These are phyloP conservation scores for Hipposideros larvatus DNA, from an alignment of 2,797 vertebrate genomes.

Conservation along the genomic window DNA sequence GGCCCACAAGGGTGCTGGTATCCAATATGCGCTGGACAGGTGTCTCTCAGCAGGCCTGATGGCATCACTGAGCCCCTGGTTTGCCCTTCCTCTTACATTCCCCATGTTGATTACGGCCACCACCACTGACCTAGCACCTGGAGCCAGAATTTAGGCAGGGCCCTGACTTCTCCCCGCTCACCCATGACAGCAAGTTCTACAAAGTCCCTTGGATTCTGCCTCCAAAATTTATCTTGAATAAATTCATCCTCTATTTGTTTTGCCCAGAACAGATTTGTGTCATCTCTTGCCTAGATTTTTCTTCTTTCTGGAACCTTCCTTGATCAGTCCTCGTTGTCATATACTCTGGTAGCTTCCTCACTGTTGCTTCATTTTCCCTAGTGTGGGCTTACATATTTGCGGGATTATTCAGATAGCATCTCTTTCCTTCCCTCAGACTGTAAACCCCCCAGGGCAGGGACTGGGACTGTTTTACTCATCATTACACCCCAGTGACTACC, in stretches of 20 bases:
- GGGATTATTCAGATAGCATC: background rate
- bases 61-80: background rate
- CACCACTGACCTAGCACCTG: background rate
- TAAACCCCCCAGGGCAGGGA: background rate
- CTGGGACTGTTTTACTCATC: background rate
- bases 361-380: background rate
- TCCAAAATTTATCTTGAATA: background rate
- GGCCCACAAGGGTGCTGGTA: too few species aligned
- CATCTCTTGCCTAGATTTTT: background rate
- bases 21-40: rapidly evolving
- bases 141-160: background rate
- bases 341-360: background rate
- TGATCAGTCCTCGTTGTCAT: background rate
- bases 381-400: background rate
- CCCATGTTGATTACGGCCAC: background rate
- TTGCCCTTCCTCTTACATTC: background rate
- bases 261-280: background rate
- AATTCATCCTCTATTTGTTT: background rate
- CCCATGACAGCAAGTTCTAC: background rate
- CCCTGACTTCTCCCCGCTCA: background rate
- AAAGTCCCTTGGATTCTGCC: background rate
- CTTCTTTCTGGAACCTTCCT: background rate
- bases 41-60: background rate
- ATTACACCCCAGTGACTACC: background rate
- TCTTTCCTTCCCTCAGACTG: background rate